Percentiles rank a stretch among this genome's conserved stretches.
Conservation (phyloP, 2,888 invertebrate species). For the Panzeria rudis region DNA sequence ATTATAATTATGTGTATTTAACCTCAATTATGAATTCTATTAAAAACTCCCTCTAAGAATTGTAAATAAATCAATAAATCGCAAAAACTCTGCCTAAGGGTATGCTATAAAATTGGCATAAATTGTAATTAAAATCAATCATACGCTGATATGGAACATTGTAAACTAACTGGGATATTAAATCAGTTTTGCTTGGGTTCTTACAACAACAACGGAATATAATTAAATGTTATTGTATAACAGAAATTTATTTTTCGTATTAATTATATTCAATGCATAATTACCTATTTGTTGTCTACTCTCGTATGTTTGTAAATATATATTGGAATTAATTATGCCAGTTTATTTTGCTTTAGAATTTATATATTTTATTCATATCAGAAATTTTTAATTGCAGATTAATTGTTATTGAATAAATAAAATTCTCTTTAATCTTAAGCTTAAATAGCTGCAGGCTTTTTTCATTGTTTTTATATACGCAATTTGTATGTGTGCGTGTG, state of each 20-base stretch:
- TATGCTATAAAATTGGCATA: neutral
- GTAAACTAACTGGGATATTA: neutral
- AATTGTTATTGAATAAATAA: neutral
- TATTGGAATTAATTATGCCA: neutral
- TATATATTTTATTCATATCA: neutral
- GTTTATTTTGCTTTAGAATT: neutral
- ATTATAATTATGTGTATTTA: too few species aligned
- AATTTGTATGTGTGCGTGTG: neutral
- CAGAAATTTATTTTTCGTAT: neutral
- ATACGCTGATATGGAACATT: neutral
- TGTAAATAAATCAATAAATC: constrained; percentile 7
- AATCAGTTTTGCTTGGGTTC: neutral
- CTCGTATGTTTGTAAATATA: too few species aligned
- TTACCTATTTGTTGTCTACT: neutral
- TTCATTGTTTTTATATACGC: neutral
- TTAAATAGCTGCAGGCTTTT: neutral
- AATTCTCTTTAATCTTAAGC: neutral
- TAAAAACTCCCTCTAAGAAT: neutral
- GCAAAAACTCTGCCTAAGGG: constrained; percentile 21
- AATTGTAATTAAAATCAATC: constrained; percentile 8
- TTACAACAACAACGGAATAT: too few species aligned
- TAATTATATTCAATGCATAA: neutral
- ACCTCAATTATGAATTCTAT: neutral
- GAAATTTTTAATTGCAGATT: neutral
- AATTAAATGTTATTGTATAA: too few species aligned